These are phyloP conservation scores for Anneissia japonica DNA, from an alignment of 35 echinoderm and acorn worm species.

Conservation along the genomic window DNA sequence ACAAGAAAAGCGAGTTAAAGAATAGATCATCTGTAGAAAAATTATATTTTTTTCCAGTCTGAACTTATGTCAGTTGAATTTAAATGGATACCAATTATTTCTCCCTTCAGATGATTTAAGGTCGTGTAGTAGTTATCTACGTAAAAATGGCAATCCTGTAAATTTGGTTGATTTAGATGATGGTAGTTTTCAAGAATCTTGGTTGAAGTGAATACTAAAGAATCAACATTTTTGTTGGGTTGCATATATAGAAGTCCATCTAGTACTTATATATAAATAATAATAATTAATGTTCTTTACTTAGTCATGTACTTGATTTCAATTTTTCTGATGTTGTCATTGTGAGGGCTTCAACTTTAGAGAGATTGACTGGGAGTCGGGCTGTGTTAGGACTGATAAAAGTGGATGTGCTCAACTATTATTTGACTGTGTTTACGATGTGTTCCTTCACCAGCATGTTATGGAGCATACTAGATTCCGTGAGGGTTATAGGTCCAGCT, in stretches of 20 bases:
- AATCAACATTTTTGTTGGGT: too few relatives aligned
- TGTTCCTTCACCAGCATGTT: conserved; percentile 12
- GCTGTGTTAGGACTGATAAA: not conserved
- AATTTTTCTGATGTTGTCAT: not conserved
- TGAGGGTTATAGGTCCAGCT: not conserved
- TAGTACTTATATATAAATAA: not conserved
- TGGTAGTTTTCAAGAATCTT: too few relatives aligned
- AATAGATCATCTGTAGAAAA: too few relatives aligned
- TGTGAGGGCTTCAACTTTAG: not conserved
- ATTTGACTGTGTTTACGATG: not conserved
- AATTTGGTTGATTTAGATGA: too few relatives aligned
- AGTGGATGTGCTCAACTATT: not conserved
- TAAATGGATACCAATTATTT: too few relatives aligned
- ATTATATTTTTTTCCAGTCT: too few relatives aligned
- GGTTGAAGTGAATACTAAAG: too few relatives aligned
- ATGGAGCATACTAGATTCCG: conserved; percentile 5
- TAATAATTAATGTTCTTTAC: not conserved
- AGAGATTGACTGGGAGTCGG: not conserved
- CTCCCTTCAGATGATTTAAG: too few relatives aligned
- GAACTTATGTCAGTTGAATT: too few relatives aligned
- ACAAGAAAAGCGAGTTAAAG: too few relatives aligned
- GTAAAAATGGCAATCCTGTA: too few relatives aligned
- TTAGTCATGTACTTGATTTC: not conserved
- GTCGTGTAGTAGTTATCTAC: too few relatives aligned
- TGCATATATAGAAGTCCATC: conserved; percentile 11